These are phyloP conservation scores for Monopis laevigella DNA, from an alignment of 2,888 invertebrate genomes.

Conservation along the genomic window DNA sequence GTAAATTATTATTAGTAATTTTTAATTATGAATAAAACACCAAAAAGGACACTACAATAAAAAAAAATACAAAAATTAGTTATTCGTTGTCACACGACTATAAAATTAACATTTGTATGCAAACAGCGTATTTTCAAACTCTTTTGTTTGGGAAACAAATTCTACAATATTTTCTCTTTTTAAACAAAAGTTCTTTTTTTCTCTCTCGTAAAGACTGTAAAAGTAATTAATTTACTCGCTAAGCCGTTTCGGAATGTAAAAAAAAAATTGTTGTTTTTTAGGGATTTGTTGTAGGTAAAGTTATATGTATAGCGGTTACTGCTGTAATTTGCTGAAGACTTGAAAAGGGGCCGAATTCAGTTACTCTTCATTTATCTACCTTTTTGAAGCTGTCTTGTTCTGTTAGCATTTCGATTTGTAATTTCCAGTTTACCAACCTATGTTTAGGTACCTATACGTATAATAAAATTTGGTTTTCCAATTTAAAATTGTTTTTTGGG, in stretches of 20 bases:
- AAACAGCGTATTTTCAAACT: neutral
- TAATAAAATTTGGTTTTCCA: too few relatives aligned
- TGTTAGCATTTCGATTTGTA: slow-evolving; percentile 5
- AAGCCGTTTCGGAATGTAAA: slow-evolving; percentile 3
- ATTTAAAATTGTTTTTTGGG: too few relatives aligned
- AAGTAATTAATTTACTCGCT: slow-evolving; percentile 12
- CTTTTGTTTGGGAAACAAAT: neutral
- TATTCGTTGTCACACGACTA: neutral
- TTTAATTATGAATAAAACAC: slow-evolving; percentile 11
- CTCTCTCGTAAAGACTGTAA: slow-evolving; percentile 5
- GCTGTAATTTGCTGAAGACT: slow-evolving; percentile 6
- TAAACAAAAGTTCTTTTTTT: slow-evolving; percentile 1
- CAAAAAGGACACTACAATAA: slow-evolving; percentile 12
- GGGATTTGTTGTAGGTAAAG: neutral
- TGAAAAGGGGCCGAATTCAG: neutral
- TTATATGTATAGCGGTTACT: slow-evolving; percentile 1
- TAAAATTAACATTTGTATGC: neutral
- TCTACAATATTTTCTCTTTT: neutral
- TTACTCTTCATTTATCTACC: slow-evolving; percentile 5
- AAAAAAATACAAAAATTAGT: slow-evolving; percentile 5
- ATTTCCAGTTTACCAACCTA: too few relatives aligned
- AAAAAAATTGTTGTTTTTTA: slow-evolving; percentile 3
- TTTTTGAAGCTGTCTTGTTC: slow-evolving; percentile 5
- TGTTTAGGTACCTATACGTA: too few relatives aligned
- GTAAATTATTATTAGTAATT: slow-evolving; percentile 5